These are phyloP conservation scores for Semaprochilodus insignis DNA, from an alignment of 2,797 vertebrate genomes.

Conservation along the genomic window DNA sequence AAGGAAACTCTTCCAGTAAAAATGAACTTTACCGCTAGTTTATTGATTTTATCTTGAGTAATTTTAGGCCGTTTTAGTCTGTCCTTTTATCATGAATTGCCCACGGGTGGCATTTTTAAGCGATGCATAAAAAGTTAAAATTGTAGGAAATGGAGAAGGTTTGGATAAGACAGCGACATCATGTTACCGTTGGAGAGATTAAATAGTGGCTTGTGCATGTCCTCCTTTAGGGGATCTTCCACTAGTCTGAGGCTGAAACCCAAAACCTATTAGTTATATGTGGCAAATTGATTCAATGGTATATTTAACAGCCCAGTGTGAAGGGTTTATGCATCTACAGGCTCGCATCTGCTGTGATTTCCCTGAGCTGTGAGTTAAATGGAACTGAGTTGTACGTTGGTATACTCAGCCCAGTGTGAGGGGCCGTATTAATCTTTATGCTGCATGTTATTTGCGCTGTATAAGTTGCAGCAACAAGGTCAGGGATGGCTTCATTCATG, in stretches of 20 bases:
- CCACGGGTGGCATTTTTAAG: too few species aligned
- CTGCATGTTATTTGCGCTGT: slow-evolving; percentile 7
- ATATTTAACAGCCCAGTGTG: background rate
- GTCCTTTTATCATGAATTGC: too few species aligned
- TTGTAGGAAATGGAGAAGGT: too few species aligned
- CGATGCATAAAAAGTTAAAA: too few species aligned
- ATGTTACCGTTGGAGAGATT: background rate
- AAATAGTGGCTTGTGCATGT: too few species aligned
- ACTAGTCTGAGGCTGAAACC: background rate
- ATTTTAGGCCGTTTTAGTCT: too few species aligned
- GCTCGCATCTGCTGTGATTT: background rate
- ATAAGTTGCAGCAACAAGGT: background rate
- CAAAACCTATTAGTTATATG: slow-evolving; percentile 9
- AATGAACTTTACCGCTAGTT: too few species aligned
- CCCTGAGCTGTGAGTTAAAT: background rate
- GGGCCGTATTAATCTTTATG: background rate
- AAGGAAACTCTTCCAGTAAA: too few species aligned
- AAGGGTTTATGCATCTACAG: background rate
- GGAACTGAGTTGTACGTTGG: background rate
- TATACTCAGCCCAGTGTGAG: background rate
- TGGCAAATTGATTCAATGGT: slow-evolving; percentile 7
- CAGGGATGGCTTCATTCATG: slow-evolving; percentile 36
- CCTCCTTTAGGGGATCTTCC: background rate
- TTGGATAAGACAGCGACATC: too few species aligned
- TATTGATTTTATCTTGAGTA: too few species aligned